Evolutionary conservation across 1,140 invertebrate species (phyloP).

Genomic region (Nasonia giraulti): DNA sequence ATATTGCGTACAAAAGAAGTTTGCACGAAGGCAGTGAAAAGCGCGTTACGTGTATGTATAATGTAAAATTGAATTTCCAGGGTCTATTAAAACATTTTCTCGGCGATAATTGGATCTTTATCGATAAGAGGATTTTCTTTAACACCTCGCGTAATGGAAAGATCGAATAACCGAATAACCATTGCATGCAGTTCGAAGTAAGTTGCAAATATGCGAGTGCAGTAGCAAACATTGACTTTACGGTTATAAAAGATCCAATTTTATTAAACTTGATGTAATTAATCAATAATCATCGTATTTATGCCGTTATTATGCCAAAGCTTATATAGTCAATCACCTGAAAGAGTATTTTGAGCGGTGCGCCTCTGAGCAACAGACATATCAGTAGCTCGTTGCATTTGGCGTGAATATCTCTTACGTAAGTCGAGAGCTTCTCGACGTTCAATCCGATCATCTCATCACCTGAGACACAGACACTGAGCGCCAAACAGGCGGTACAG

Average conservation of each 20-base stretch:
- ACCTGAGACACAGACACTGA: constrained; percentile 78
- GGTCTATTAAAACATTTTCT: too few relatives aligned
- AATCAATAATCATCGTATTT: too few relatives aligned
- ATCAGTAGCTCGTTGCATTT: constrained; percentile 85
- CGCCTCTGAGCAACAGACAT: constrained; percentile 81
- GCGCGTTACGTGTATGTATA: neutral
- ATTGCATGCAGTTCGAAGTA: too few relatives aligned
- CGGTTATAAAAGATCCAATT: neutral
- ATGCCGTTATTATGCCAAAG: too few relatives aligned
- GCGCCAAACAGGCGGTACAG: constrained; percentile 81
- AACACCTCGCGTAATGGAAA: neutral
- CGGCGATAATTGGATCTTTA: neutral
- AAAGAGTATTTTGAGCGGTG: constrained; percentile 81
- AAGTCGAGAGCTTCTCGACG: constrained; percentile 76
- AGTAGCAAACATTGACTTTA: too few relatives aligned
- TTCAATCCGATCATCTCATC: constrained; percentile 78
- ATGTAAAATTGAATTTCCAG: neutral
- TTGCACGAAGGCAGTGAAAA: too few relatives aligned
- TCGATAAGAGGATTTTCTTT: neutral
- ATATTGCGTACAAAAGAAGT: too few relatives aligned
- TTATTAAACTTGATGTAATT: neutral
- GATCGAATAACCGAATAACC: too few relatives aligned
- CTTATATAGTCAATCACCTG: constrained; percentile 75
- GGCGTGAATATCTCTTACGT: constrained; percentile 83
- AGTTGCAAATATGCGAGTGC: too few relatives aligned